phyloP scores from a whole-genome alignment of 2,797 vertebrate genomes.

The Danio albolineatus region DNA sequence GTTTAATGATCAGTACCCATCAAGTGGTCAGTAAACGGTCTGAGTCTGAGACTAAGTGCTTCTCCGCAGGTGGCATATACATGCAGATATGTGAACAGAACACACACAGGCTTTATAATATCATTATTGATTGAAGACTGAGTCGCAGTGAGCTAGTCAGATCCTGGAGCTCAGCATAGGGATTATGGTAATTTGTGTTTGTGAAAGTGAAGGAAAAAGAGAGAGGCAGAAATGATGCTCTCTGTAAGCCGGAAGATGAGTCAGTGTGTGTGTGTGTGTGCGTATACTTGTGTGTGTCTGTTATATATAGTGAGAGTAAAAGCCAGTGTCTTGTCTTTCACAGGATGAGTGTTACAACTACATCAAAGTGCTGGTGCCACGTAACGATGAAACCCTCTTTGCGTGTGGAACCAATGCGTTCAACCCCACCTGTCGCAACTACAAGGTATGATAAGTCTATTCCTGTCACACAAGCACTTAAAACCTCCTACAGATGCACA shows the following conservation, averaged over 20 bases:
- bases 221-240: slow-evolving; percentile 22
- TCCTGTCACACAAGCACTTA: slow-evolving; percentile 15
- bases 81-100: slow-evolving; percentile 3
- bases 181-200: slow-evolving; percentile 59
- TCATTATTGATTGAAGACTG: slow-evolving; percentile 41
- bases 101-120: slow-evolving; percentile 9
- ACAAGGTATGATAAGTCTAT: slow-evolving; percentile 79
- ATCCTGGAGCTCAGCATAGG: slow-evolving; percentile 54
- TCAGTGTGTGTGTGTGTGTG: slow-evolving; percentile 9
- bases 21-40: not conserved
- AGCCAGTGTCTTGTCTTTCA: slow-evolving; percentile 56
- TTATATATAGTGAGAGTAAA: slow-evolving; percentile 38
- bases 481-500: not conserved
- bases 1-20: not conserved
- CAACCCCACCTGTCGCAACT: slow-evolving; percentile 93
- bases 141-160: slow-evolving; percentile 31
- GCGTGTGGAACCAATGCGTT: slow-evolving; percentile 95
- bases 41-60: not conserved
- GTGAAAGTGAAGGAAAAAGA: slow-evolving; percentile 9
- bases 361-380: slow-evolving; percentile 91
- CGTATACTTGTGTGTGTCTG: not conserved
- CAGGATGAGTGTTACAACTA: slow-evolving; percentile 98
- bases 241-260: slow-evolving; percentile 21
- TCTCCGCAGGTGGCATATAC: slow-evolving; percentile 46
- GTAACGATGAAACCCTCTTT: slow-evolving; percentile 86